phyloP scores from a whole-genome alignment of 2,888 invertebrate genomes.

The Lithophane ornitopus region DNA sequence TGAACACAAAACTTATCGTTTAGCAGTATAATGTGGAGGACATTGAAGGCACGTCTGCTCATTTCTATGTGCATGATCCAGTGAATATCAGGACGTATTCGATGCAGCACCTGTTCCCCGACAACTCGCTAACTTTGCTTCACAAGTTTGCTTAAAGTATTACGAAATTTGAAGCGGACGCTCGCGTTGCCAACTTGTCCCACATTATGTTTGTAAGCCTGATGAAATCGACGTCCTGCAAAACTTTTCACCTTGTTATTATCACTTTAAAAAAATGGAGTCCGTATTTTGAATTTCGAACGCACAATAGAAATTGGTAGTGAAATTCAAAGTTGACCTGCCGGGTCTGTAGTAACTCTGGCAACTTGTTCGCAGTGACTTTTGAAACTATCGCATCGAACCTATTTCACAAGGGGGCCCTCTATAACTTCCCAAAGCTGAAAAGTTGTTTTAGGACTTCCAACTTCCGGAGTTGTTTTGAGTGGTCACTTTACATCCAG shows the following conservation, averaged over 20 bases:
- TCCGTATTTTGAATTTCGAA: slow-evolving; percentile 65
- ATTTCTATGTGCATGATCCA: slow-evolving; percentile 74
- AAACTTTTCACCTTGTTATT: slow-evolving; percentile 81
- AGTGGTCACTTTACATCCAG: slow-evolving; percentile 67
- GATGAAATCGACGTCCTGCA: slow-evolving; percentile 78
- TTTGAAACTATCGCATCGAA: slow-evolving; percentile 79
- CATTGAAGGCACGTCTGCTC: slow-evolving; percentile 64
- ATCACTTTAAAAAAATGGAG: slow-evolving; percentile 72
- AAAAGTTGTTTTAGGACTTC: slow-evolving; percentile 78
- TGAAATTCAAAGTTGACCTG: slow-evolving; percentile 66
- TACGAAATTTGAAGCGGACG: slow-evolving; percentile 85
- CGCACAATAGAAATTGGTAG: slow-evolving; percentile 74
- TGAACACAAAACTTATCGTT: slow-evolving; percentile 9
- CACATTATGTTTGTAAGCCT: slow-evolving; percentile 84
- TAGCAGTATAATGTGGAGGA: not conserved
- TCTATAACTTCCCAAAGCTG: slow-evolving; percentile 76
- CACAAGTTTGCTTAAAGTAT: slow-evolving; percentile 88
- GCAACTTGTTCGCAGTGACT: slow-evolving; percentile 75
- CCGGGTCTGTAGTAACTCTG: slow-evolving; percentile 59
- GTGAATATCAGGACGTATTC: slow-evolving; percentile 83
- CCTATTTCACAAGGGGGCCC: slow-evolving; percentile 77
- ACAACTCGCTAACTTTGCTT: slow-evolving; percentile 81
- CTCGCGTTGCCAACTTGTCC: slow-evolving; percentile 75
- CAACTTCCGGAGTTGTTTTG: slow-evolving; percentile 59
- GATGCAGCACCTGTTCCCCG: slow-evolving; percentile 84